Evolutionary conservation across 92 coral and sea anemone species (phyloP), one percentile per base, ranked within the genome.

Genomic region (Actinostola sp.): DNA sequence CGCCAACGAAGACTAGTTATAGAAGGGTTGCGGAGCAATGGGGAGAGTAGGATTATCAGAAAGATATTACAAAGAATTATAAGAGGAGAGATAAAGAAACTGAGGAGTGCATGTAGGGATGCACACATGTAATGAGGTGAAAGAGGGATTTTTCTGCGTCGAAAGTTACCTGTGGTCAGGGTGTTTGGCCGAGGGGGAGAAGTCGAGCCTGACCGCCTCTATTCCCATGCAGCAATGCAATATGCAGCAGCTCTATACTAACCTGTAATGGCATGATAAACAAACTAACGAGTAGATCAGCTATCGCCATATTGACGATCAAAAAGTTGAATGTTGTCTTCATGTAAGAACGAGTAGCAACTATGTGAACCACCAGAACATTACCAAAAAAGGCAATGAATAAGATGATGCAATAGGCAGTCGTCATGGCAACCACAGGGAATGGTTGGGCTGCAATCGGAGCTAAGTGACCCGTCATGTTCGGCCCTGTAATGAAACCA

Each of bases 281-380:
- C 26, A 90, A 65, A 1, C 84, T 62, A 39, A 90, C 92, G 43
- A 90, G 89, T 21, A 90, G 63, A 67, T 90, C 96, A 15, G 91
- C 96, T 20, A 90, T 86, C 16, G 92, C 92, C 96, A 90, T 86
- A 63, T 90, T 90, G 3, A 90, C 92, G 17, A 90, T 87, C 36
- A 90, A 58, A 36, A 90, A 90, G 78, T 90, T 90, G 35, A 90
- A 90, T 4, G 92, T 90, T 32, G 87, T 83, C 67, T 90, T 90
- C 96, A 90, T 90, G 70, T 85, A 50, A 20, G 54, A 45, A 21
- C 88, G 89, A 56, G 89, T 70, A 15, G 92, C 92, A 63, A 90
- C 96, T 21, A 83, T 71, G 77, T 90, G 82, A 36, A 90, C 83
- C 31, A 90, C 77, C 32, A 78, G 67, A 11, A 54, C 69, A 73